phyloP scores from a whole-genome alignment of 2,797 vertebrate genomes.

The Spondyliosoma cantharus region DNA sequence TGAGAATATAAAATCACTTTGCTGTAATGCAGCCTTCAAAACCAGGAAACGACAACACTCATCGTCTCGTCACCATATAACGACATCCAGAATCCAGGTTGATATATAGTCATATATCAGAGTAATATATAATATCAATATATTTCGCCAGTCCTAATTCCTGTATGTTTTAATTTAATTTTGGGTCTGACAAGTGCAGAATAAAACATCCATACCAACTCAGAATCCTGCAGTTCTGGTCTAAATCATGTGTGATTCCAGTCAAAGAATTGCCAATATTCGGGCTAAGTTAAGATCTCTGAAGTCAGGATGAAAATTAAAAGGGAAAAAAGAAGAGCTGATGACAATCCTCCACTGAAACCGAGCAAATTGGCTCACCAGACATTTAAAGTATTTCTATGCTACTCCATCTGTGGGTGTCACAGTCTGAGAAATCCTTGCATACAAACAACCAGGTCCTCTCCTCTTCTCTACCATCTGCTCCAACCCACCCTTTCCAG shows the following conservation, averaged over 20 bases:
- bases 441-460: constrained; percentile 55
- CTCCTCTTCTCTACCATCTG: constrained; percentile 72
- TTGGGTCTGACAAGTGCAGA: neutral
- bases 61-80: too few relatives aligned
- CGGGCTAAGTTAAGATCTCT: neutral
- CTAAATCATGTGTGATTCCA: neutral
- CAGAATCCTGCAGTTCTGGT: neutral
- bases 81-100: too few relatives aligned
- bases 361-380: neutral
- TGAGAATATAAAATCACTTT: too few relatives aligned
- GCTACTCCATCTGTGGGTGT: neutral
- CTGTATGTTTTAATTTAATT: neutral
- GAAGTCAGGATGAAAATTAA: neutral
- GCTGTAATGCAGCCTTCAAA: too few relatives aligned
- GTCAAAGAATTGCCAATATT: neutral
- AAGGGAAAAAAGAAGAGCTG: neutral
- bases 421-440: constrained; percentile 38
- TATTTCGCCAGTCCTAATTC: neutral
- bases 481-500: constrained; percentile 59
- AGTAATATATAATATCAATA: too few relatives aligned
- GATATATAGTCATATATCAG: too few relatives aligned
- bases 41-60: too few relatives aligned
- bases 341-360: constrained; percentile 15
- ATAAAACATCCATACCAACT: neutral
- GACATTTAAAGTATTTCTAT: neutral